A percentile compares a stretch with the other conserved stretches of the same genome.
phyloP scores from a whole-genome alignment of 2,113 vertebrate species.

The Agelaius tricolor region DNA sequence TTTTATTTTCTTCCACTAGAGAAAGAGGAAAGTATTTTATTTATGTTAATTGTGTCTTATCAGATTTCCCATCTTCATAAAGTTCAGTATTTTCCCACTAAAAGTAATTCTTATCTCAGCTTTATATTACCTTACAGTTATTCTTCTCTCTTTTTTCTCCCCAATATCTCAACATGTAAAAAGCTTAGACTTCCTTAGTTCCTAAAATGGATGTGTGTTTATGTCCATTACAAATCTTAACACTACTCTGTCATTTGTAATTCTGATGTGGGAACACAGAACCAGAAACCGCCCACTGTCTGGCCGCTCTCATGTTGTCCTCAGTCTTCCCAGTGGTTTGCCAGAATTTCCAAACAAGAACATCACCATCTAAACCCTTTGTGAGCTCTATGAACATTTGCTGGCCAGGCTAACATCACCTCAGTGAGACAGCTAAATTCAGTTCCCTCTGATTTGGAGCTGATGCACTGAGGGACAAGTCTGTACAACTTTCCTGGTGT shows the following conservation, averaged over 20 bases:
- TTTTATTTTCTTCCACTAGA: neutral
- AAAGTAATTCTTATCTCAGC: neutral
- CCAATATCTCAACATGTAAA: neutral
- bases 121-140: neutral
- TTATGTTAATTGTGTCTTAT: neutral
- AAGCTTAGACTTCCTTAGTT: neutral
- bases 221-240: neutral
- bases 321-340: fast-evolving
- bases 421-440: neutral
- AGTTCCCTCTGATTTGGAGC: neutral
- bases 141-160: neutral
- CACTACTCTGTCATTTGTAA: neutral
- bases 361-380: neutral
- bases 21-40: neutral
- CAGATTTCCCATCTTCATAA: neutral
- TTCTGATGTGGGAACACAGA: neutral
- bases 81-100: neutral
- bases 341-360: neutral
- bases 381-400: neutral
- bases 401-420: neutral
- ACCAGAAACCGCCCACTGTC: fast-evolving
- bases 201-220: neutral
- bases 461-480: neutral
- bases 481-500: neutral
- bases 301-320: neutral